Conservation (phyloP, 2,113 vertebrate species). For the Emydura subglobosa region DNA sequence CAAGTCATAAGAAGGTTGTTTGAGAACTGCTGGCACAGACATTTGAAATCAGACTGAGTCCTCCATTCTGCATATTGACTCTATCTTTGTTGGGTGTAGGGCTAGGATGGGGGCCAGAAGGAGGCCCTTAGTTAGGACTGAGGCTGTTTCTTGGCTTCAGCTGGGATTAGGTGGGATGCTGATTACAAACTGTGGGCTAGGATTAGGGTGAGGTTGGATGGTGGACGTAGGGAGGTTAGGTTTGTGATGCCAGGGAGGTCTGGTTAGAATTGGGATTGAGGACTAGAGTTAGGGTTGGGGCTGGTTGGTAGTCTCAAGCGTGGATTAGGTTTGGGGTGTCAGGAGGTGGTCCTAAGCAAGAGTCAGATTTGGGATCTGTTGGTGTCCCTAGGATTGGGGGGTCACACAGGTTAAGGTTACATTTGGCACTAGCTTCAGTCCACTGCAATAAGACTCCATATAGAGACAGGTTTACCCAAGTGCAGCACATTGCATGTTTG, state of each 20-base stretch:
- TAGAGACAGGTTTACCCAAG: neutral
- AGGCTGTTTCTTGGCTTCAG: neutral
- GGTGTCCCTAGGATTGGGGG: neutral
- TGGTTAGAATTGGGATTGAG: neutral
- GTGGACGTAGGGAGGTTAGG: neutral
- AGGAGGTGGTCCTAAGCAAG: neutral
- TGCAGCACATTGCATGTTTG: neutral
- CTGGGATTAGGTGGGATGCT: neutral
- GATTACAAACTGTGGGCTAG: neutral
- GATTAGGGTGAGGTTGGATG: neutral
- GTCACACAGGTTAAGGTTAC: neutral
- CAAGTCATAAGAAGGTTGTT: neutral
- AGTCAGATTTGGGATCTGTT: rapidly evolving
- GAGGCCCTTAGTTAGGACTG: neutral
- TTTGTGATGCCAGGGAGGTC: neutral
- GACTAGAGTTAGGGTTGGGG: neutral
- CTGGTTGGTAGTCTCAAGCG: neutral
- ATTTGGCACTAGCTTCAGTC: neutral
- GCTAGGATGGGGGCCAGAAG: neutral
- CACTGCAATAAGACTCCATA: neutral
- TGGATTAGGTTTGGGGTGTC: neutral
- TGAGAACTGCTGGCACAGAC: neutral
- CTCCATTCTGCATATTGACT: neutral
- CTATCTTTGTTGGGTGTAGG: neutral
- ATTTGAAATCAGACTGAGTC: neutral